phyloP scores from a whole-genome alignment of 2,888 invertebrate genomes.

The Eugnorisma glareosa region DNA sequence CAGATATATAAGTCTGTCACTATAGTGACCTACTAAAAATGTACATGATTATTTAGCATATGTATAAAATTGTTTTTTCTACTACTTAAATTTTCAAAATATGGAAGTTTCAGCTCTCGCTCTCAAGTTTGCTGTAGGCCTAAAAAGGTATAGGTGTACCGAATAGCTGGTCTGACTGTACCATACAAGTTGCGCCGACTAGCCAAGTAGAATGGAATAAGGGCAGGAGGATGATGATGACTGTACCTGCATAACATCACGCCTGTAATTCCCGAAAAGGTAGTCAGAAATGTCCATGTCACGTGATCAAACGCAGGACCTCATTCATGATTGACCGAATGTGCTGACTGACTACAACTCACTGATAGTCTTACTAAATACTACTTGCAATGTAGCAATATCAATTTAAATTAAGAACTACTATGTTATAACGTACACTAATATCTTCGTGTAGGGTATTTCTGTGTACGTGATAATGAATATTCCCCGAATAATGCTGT shows the following conservation, averaged over 20 bases:
- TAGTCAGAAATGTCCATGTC: not conserved
- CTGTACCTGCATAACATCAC: not conserved
- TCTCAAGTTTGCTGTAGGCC: too few species aligned
- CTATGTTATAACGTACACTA: not conserved
- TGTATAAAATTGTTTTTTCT: too few species aligned
- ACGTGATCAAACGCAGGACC: not conserved
- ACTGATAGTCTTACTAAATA: not conserved
- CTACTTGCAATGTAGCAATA: not conserved
- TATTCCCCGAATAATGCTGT: slow-evolving; percentile 30
- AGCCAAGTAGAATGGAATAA: too few species aligned
- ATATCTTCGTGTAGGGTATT: not conserved
- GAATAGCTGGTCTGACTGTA: too few species aligned
- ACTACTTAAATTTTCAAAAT: too few species aligned
- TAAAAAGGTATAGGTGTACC: too few species aligned
- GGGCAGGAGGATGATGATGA: too few species aligned
- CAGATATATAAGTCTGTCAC: too few species aligned
- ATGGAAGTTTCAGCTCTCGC: too few species aligned
- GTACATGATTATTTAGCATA: too few species aligned
- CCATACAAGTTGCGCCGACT: too few species aligned
- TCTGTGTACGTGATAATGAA: slow-evolving; percentile 7
- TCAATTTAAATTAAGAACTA: not conserved
- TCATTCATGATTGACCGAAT: not conserved
- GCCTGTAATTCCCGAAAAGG: not conserved
- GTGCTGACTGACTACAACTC: not conserved
- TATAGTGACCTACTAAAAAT: too few species aligned